These are phyloP conservation scores for Eumacrocentrus americanus DNA, from an alignment of 2,888 invertebrate genomes.

Conservation along the genomic window DNA sequence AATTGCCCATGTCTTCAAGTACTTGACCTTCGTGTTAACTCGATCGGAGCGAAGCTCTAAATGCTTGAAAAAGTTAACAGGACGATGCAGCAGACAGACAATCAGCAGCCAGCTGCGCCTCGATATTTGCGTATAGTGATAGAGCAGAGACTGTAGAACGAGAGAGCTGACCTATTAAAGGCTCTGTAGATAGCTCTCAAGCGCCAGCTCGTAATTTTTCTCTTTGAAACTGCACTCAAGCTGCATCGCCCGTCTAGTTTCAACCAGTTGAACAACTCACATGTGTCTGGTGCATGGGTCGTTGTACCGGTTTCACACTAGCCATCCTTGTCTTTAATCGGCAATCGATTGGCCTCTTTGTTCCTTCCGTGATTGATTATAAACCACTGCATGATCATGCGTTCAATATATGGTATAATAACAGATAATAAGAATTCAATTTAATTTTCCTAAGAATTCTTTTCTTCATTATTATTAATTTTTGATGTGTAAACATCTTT, in stretches of 20 bases:
- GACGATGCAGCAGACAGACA: background rate
- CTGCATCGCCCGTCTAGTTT: constrained; percentile 38
- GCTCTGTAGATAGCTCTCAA: constrained; percentile 3
- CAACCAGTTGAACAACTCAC: constrained; percentile 40
- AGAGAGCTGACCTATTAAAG: background rate
- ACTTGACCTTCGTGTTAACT: background rate
- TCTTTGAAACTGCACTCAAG: constrained; percentile 12
- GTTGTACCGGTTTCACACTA: constrained; percentile 41
- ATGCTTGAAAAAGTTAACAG: constrained; percentile 1
- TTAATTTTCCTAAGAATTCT: too few species aligned
- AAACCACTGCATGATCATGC: background rate
- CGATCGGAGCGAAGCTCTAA: background rate
- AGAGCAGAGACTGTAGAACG: background rate
- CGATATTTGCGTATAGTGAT: background rate
- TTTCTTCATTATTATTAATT: too few species aligned
- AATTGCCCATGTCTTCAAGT: too few species aligned
- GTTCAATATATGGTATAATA: background rate
- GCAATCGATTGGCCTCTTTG: constrained; percentile 21
- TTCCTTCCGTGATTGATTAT: constrained; percentile 32
- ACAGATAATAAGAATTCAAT: background rate
- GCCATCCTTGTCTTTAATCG: constrained; percentile 9
- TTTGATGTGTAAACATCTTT: too few species aligned
- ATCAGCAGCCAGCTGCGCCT: background rate
- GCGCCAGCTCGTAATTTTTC: constrained; percentile 16
- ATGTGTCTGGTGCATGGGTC: constrained; percentile 47